Percentiles rank a stretch among this genome's conserved stretches.
Evolutionary conservation across 2,797 vertebrate genomes (phyloP).

Genomic region (Microctenopoma steveboyesi): DNA sequence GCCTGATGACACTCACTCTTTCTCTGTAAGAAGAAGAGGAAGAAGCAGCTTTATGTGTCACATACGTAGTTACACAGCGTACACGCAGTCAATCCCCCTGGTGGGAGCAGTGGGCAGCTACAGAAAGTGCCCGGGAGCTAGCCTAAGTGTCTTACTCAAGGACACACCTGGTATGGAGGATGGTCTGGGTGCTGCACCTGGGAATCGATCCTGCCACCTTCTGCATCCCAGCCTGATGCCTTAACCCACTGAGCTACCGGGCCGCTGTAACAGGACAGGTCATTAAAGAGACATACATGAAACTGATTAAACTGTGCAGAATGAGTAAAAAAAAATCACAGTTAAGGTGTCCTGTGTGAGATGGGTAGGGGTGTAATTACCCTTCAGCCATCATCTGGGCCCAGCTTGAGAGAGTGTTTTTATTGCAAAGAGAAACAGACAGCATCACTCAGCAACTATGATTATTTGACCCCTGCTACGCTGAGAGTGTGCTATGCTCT

Average conservation of each 20-base stretch:
- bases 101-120: no score
- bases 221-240: no score
- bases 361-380: constrained; percentile 41
- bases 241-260: no score
- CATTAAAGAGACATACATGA: constrained; percentile 28
- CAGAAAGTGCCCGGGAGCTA: no score
- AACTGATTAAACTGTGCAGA: constrained; percentile 17
- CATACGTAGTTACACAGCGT: no score
- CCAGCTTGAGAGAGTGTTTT: constrained; percentile 50
- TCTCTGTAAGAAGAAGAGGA: constrained; percentile 13
- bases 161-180: no score
- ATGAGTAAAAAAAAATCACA: not conserved
- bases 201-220: no score
- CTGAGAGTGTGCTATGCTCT: constrained; percentile 30
- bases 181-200: no score
- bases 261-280: constrained; percentile 35
- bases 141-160: no score
- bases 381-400: constrained; percentile 51
- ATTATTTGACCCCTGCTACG: constrained; percentile 66
- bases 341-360: not conserved
- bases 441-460: constrained; percentile 76
- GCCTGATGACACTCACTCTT: constrained; percentile 25
- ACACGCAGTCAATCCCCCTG: no score
- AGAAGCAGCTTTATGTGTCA: no score
- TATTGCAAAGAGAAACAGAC: constrained; percentile 63